Base-by-base conservation (phyloP, 2,888 invertebrate species). In the Punctoribates punctum region DNA sequence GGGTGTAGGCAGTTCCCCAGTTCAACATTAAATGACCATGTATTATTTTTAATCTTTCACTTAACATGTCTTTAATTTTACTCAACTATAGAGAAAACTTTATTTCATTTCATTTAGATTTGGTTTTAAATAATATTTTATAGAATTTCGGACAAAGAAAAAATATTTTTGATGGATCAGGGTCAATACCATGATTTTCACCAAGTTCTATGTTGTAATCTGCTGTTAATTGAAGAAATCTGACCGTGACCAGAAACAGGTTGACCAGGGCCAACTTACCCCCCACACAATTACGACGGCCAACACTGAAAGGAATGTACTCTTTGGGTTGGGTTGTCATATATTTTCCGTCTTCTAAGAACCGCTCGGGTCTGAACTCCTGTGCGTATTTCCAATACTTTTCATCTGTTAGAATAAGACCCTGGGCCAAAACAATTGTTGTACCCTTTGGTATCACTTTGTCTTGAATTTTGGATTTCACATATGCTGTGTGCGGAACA, bases 281-380 rank as follows among this genome's bases (percentile, higher is more conserved):
- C 4, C 75, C 75, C 8, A 38, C 13, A 48, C 75, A 75, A 15
- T 29, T 29, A 11, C 75, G 34, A 23, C 38, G 62, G 4, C 75
- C 75, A 2, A 25, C 27, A 65, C 75, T 29, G 25, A 75, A 75
- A 9, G 75, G 46, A 0, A 75, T 48, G 15, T 65, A 75, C 48
- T 27, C 27, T 5, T 65, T 8, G 11, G n/a, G n/a, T n/a, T n/a
- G n/a, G n/a, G 48, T 23, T 11, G 17, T 42, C 29, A 42, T 23
- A 13, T n/a, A 51, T 46, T 51, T 13, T 25, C 67, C 70, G n/a
- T 65, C 48, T 17, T 42, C 25, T 0, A 75, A 42, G 17, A 75
- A 75, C 3, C 75, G 23, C 25, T 75, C 67, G 11, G 75, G 75
- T 0, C 42, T 46, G n/a, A 75, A 75, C 20, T 48, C 4, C 0